Percentiles rank a stretch among this genome's conserved stretches.
phyloP scores from a whole-genome alignment of 2,797 vertebrate genomes.

The Helicolenus hilgendorfi region DNA sequence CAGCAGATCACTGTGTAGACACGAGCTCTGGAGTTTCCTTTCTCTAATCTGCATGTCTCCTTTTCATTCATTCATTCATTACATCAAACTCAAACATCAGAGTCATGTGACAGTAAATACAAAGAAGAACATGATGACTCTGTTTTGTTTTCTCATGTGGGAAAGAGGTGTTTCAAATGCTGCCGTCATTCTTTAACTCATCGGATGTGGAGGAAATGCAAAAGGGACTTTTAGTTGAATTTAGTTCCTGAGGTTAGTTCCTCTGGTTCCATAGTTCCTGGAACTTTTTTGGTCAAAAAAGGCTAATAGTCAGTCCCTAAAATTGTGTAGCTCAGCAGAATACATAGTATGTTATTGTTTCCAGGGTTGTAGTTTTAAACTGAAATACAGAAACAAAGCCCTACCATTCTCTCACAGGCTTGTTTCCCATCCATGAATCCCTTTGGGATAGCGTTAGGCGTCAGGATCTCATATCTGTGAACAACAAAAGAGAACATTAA shows the following conservation, averaged over 20 bases:
- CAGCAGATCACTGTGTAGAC: neutral
- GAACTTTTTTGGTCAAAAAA: neutral
- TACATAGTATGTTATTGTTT: neutral
- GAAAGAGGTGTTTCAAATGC: neutral
- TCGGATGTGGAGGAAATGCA: neutral
- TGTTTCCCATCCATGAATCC: constrained; percentile 99
- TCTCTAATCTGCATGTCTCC: no score
- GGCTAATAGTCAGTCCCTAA: neutral
- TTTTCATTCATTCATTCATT: no score
- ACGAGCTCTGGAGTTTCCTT: neutral
- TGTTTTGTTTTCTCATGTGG: neutral
- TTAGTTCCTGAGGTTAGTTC: neutral
- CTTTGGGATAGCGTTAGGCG: constrained; percentile 98
- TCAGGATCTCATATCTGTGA: constrained; percentile 97
- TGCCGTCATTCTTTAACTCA: neutral
- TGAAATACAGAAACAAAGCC: neutral
- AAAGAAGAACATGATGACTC: no score
- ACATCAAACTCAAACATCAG: no score
- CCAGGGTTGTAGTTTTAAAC: neutral
- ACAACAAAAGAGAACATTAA: constrained; percentile 36
- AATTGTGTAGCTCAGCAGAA: neutral
- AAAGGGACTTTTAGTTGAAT: neutral
- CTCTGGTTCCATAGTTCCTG: neutral
- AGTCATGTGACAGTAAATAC: no score
- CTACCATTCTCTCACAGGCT: constrained; percentile 98